Base-by-base conservation (phyloP, 2,888 invertebrate species). In the Drosophila anomalata region DNA sequence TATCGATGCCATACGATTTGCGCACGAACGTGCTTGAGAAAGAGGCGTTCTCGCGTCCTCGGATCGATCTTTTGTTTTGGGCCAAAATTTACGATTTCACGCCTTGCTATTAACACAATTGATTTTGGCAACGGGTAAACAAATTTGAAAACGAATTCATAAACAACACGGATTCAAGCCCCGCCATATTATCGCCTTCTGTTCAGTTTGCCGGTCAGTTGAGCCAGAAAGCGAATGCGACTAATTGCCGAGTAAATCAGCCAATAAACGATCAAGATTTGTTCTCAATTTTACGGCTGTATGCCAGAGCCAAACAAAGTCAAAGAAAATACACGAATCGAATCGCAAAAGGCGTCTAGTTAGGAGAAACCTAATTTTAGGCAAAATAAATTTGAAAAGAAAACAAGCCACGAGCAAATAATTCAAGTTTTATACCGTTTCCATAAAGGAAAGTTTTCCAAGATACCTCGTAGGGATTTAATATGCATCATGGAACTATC, bases 81-180 rank as follows among this genome's bases (percentile, higher is more conserved):
- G 50, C 36, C 31, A 31, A 39, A 48, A 63, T 76, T 67, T 63
- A 55, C 57, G 36, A 71, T 74, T 80, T 72, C 75, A 70, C 78
- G 78, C 76, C 69, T 54, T 53, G 74, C 63, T 71, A 80, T 81
- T 73, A 85, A 79, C 63, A 71, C 48, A 85, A 77, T 82, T 82
- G 79, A 79, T 75, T 77, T 69, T 79, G 79, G 82, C 75, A 51
- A 55, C 61, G 53, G 29, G 58, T 51, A 71, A 46, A 66, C 58
- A 52, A 22, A 26, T 48, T 52, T n/a, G 11, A 9, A 22, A 41
- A 39, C 47, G 14, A 68, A 48, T 48, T 47, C 33, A 50, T 31
- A 62, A 31, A 53, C 53, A 52, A 52, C 46, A 41, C 31, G 17
- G 17, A 62, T 62, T 22, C 52, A n/a, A 42, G 41, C 41, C 41